These are phyloP conservation scores for Gymnosoma rotundatum DNA, from an alignment of 2,888 invertebrate species.

Conservation along the genomic window DNA sequence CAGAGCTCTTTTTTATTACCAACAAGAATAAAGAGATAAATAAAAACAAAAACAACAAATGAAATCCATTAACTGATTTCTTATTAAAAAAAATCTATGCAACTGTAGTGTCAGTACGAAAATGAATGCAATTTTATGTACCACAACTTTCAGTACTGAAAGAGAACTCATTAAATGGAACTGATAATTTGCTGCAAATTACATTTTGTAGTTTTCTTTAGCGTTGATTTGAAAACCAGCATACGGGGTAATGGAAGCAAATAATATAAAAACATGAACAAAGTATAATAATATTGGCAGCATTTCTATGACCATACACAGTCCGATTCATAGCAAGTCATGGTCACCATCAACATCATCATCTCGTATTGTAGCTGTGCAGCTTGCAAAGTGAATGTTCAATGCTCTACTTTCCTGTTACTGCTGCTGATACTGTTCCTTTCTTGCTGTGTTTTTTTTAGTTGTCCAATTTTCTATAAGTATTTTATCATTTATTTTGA, in stretches of 20 bases:
- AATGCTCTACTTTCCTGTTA: conserved; percentile 57
- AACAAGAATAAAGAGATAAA: not conserved
- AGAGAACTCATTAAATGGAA: conserved; percentile 65
- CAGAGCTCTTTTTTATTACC: conserved; percentile 11
- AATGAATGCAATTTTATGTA: not conserved
- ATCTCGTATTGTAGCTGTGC: conserved; percentile 21
- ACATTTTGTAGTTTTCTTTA: conserved; percentile 57
- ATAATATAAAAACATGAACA: conserved; percentile 26
- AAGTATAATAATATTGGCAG: conserved; percentile 52
- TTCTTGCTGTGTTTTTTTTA: not conserved
- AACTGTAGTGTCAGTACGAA: conserved; percentile 4
- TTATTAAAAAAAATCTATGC: conserved; percentile 15
- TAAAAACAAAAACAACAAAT: not conserved
- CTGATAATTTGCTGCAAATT: conserved; percentile 68
- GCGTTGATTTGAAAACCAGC: conserved; percentile 43
- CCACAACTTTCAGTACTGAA: conserved; percentile 35
- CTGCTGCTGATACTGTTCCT: conserved; percentile 13
- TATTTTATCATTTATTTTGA: conserved; percentile 55
- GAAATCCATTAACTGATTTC: conserved; percentile 9
- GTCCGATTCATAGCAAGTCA: conserved; percentile 36
- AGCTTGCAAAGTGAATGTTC: conserved; percentile 59
- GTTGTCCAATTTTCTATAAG: conserved; percentile 36
- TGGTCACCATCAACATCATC: conserved; percentile 37
- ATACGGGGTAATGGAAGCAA: not conserved
- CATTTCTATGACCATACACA: conserved; percentile 59